Evolutionary conservation across 2,888 invertebrate genomes (phyloP).

Genomic region (Napeogenes sylphis): DNA sequence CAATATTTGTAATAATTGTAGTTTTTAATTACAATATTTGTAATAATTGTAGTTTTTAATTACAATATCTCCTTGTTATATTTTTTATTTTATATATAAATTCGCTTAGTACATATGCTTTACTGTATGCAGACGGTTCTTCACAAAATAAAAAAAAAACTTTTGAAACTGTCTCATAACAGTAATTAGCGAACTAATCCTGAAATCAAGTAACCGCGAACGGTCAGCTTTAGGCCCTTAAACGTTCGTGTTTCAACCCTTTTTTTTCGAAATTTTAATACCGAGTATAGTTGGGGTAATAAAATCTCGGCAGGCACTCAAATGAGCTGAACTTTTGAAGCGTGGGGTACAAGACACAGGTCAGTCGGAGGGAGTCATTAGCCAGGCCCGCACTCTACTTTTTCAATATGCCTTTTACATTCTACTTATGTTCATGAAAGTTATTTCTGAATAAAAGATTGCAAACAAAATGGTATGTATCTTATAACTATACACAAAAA

Average conservation of each 20-base stretch:
- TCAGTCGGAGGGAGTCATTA: slow-evolving; percentile 70
- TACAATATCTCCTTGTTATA: too few species aligned
- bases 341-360: slow-evolving; percentile 75
- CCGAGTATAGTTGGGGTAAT: slow-evolving; percentile 74
- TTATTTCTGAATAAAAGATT: not conserved
- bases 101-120: slow-evolving; percentile 9
- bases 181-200: slow-evolving; percentile 69
- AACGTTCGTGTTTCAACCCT: slow-evolving; percentile 66
- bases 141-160: slow-evolving; percentile 34
- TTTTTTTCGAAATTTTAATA: slow-evolving; percentile 66
- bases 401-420: slow-evolving; percentile 1
- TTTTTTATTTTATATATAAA: too few species aligned
- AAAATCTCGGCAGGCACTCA: slow-evolving; percentile 76
- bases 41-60: too few species aligned
- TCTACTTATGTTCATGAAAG: slow-evolving; percentile 1
- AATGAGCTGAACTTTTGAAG: slow-evolving; percentile 78
- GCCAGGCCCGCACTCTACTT: slow-evolving; percentile 51
- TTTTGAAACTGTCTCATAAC: slow-evolving; percentile 63
- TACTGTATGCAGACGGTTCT: slow-evolving; percentile 15
- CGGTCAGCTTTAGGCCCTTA: slow-evolving; percentile 67
- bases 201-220: slow-evolving; percentile 66
- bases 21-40: too few species aligned
- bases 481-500: too few species aligned
- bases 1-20: too few species aligned
- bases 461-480: not conserved